Conservation (phyloP, 2,888 invertebrate species). For the Tubulanus polymorphus region DNA sequence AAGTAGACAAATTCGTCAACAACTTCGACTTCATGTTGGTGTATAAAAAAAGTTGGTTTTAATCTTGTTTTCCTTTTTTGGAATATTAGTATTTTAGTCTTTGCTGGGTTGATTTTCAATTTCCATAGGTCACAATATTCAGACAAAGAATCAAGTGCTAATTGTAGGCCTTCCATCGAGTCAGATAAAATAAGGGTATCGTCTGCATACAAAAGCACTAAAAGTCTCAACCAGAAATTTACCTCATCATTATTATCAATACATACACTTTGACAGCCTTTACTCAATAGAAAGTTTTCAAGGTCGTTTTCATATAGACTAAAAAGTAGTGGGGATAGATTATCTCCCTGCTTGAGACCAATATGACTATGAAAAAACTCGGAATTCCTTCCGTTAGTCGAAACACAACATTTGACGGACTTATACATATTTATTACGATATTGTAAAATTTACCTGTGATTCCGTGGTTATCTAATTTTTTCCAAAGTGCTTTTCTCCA, state of each 20-base stretch:
- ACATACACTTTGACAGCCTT: no score
- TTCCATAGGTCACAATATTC: background rate
- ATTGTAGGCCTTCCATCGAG: background rate
- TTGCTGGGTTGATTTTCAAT: background rate
- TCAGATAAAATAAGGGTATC: background rate
- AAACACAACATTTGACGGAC: slow-evolving; percentile 11
- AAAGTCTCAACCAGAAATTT: no score
- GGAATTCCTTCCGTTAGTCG: slow-evolving; percentile 3
- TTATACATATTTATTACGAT: slow-evolving; percentile 2
- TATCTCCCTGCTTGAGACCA: background rate
- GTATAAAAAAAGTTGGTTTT: background rate
- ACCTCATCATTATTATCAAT: no score
- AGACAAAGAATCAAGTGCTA: background rate
- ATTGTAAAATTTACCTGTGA: slow-evolving; percentile 1
- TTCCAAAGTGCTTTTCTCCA: slow-evolving; percentile 15
- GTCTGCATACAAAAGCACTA: background rate
- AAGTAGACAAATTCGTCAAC: background rate
- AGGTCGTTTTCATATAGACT: background rate
- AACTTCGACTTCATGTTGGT: background rate
- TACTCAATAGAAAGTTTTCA: no score
- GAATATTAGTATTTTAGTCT: background rate
- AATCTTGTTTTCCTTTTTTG: background rate
- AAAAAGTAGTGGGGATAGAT: background rate
- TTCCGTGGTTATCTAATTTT: slow-evolving; percentile 11
- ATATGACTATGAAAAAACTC: slow-evolving; percentile 9